Percentiles rank a stretch among this genome's conserved stretches.
These are phyloP conservation scores for Physocephala rufipes DNA, from an alignment of 2,888 invertebrate genomes.

Conservation along the genomic window DNA sequence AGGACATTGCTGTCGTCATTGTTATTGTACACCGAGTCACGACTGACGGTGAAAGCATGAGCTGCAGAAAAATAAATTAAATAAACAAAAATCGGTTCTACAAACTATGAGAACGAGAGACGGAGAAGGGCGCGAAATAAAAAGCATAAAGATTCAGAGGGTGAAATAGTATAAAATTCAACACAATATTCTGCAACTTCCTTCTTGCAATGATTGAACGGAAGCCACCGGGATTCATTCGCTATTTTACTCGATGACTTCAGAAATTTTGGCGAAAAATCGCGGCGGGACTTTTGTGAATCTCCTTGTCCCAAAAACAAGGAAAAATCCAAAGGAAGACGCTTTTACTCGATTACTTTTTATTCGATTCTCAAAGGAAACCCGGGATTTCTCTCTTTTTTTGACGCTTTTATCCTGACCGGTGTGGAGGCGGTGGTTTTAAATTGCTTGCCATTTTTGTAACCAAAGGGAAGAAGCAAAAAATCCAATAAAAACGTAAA, in stretches of 20 bases:
- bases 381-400: too few species aligned
- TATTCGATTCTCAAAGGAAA: too few species aligned
- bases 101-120: neutral
- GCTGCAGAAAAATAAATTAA: neutral
- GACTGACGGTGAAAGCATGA: slow-evolving; percentile 3
- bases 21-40: too few species aligned
- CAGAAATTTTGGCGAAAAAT: too few species aligned
- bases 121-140: neutral
- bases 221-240: neutral
- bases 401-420: too few species aligned
- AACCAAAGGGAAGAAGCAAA: neutral
- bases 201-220: neutral
- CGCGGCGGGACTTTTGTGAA: too few species aligned
- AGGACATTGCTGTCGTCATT: slow-evolving; percentile 11
- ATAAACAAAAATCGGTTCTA: slow-evolving; percentile 2
- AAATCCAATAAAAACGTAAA: slow-evolving; percentile 27
- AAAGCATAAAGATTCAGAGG: neutral
- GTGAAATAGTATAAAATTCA: neutral
- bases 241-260: too few species aligned
- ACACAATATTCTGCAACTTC: slow-evolving; percentile 12
- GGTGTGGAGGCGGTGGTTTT: too few species aligned
- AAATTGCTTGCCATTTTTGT: too few species aligned
- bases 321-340: too few species aligned
- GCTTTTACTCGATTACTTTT: too few species aligned
- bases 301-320: too few species aligned